Conservation (phyloP, 2,113 vertebrate genomes). For the Butorides virescens region DNA sequence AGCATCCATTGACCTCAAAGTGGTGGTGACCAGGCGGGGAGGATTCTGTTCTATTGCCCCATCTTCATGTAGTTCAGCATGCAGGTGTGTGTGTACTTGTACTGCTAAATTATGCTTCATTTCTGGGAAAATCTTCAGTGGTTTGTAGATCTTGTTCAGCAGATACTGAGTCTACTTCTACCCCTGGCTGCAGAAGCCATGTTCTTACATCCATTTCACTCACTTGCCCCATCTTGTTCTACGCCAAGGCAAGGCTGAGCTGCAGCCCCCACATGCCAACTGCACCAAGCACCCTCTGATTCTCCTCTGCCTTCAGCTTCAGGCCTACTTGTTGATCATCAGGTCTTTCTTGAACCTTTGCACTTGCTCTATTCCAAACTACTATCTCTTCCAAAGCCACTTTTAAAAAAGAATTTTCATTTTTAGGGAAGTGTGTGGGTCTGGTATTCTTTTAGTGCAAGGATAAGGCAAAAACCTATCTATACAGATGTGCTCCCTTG, state of each 20-base stretch:
- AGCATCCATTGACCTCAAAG: not conserved
- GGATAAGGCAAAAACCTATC: not conserved
- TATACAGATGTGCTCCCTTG: not conserved
- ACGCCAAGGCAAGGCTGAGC: not conserved
- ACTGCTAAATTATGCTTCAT: not conserved
- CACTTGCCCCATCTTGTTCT: not conserved
- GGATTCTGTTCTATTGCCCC: not conserved
- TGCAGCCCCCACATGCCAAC: fast-evolving
- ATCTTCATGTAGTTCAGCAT: not conserved
- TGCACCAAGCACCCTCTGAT: not conserved
- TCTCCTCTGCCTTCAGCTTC: not conserved
- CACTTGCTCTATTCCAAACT: not conserved
- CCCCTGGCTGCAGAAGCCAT: fast-evolving
- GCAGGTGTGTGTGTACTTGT: not conserved
- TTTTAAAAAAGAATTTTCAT: not conserved
- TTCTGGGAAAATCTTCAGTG: not conserved
- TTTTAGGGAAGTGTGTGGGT: not conserved
- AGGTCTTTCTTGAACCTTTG: not conserved
- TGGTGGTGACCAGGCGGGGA: not conserved
- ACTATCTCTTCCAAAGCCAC: not conserved
- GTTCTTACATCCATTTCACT: not conserved
- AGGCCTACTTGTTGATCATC: not conserved
- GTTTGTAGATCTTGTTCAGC: not conserved
- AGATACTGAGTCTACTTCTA: not conserved
- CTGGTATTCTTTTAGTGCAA: not conserved